A percentile compares a stretch with the other conserved stretches of the same genome.
Conservation (phyloP, 1,140 invertebrate genomes). For the Bilobella aurantiaca region DNA sequence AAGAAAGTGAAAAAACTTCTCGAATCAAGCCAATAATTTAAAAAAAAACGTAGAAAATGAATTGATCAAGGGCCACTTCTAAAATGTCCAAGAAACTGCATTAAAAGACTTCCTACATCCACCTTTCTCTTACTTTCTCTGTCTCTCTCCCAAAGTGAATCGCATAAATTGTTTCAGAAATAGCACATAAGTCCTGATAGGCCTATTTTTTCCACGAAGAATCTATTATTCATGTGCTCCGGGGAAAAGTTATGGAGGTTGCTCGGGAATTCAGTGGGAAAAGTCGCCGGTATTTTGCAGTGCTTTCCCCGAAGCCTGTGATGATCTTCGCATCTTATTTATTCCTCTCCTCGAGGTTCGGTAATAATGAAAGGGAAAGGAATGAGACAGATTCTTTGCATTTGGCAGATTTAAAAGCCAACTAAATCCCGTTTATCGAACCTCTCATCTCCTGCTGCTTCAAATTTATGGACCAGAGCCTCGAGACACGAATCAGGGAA, state of each 20-base stretch:
- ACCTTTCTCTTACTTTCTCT: too few species aligned
- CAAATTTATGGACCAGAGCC: slow-evolving; percentile 20
- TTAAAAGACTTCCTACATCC: too few species aligned
- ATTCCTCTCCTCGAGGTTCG: neutral
- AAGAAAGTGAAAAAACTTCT: too few species aligned
- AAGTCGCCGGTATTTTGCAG: neutral
- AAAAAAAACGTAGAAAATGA: too few species aligned
- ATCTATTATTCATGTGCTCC: neutral
- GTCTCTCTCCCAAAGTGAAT: neutral
- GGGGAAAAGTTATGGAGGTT: neutral
- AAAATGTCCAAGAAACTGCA: too few species aligned
- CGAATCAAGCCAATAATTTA: too few species aligned
- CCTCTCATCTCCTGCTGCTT: slow-evolving; percentile 31
- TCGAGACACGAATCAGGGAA: neutral
- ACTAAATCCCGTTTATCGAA: slow-evolving; percentile 31
- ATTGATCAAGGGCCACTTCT: too few species aligned
- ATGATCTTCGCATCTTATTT: neutral
- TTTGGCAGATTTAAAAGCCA: slow-evolving; percentile 30
- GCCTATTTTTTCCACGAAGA: neutral
- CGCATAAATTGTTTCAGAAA: neutral
- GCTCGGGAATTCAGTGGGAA: neutral
- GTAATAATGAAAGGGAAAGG: neutral
- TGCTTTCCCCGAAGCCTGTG: neutral
- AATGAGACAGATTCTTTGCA: slow-evolving; percentile 22
- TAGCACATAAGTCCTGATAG: neutral